Evolutionary conservation across 2,888 invertebrate species (phyloP).

Genomic region (Agonum fuliginosum): DNA sequence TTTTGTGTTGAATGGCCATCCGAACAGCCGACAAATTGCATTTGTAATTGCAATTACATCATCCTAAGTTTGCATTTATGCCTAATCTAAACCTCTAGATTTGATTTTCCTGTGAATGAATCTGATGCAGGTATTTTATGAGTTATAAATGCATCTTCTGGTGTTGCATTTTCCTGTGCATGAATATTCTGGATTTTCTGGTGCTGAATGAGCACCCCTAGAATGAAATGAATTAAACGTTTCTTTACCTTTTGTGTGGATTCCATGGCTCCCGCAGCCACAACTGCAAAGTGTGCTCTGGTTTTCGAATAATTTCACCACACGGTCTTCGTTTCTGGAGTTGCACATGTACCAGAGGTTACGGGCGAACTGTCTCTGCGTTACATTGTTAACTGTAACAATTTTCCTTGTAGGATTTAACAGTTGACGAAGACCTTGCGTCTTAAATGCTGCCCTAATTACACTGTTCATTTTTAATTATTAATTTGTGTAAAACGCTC

Average conservation of each 20-base stretch:
- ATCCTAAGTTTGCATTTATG: no score
- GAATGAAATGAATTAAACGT: no score
- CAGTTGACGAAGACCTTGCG: slow-evolving; percentile 67
- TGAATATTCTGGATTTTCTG: no score
- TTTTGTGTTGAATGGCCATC: no score
- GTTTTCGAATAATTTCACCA: slow-evolving; percentile 71
- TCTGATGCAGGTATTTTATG: no score
- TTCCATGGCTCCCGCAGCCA: slow-evolving; percentile 78
- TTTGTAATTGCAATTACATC: no score
- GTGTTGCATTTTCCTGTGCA: no score
- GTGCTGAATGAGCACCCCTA: no score
- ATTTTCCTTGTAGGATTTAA: slow-evolving; percentile 68
- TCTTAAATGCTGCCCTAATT: slow-evolving; percentile 78
- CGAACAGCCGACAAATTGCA: no score
- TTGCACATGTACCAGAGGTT: slow-evolving; percentile 85
- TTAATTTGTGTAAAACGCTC: slow-evolving; percentile 14
- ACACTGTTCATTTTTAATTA: slow-evolving; percentile 80
- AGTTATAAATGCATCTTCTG: no score
- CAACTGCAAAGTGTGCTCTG: slow-evolving; percentile 81
- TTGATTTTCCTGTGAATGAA: no score
- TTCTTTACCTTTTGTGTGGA: slow-evolving; percentile 83
- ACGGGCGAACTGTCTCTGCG: slow-evolving; percentile 78
- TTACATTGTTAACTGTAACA: slow-evolving; percentile 66
- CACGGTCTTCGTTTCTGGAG: slow-evolving; percentile 67
- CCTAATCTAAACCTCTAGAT: no score